A percentile compares a stretch with the other conserved stretches of the same genome.
These are phyloP conservation scores for Metopia argyrocephala DNA, from an alignment of 2,888 invertebrate genomes.

Conservation along the genomic window DNA sequence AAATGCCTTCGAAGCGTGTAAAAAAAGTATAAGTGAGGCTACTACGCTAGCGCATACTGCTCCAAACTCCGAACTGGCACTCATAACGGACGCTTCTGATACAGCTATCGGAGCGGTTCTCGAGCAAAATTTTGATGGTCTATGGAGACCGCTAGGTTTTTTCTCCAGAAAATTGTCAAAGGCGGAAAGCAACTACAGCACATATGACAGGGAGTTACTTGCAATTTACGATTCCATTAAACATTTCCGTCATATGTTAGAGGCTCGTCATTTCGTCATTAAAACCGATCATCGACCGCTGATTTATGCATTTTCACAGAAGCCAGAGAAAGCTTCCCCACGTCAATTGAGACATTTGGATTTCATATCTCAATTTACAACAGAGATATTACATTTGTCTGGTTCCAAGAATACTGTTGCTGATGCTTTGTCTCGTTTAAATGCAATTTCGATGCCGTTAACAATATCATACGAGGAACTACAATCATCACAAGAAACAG, in stretches of 20 bases:
- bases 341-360: slow-evolving; percentile 17
- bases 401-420: slow-evolving; percentile 36
- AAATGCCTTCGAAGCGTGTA: slow-evolving; percentile 19
- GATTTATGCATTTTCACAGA: slow-evolving; percentile 48
- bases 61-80: slow-evolving; percentile 35
- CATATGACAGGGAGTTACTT: slow-evolving; percentile 47
- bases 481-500: neutral
- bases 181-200: slow-evolving; percentile 34
- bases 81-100: slow-evolving; percentile 42
- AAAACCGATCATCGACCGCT: slow-evolving; percentile 48
- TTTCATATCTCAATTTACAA: slow-evolving; percentile 41
- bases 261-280: slow-evolving; percentile 23
- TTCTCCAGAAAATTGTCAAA: slow-evolving; percentile 72
- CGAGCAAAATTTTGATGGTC: slow-evolving; percentile 47
- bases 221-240: slow-evolving; percentile 36
- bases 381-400: slow-evolving; percentile 13
- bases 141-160: slow-evolving; percentile 51
- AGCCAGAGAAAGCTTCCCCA: slow-evolving; percentile 4
- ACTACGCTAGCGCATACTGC: slow-evolving; percentile 3
- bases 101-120: slow-evolving; percentile 50
- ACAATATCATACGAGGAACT: neutral
- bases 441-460: slow-evolving; percentile 32
- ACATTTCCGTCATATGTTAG: slow-evolving; percentile 23
- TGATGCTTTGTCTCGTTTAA: slow-evolving; percentile 37
- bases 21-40: slow-evolving; percentile 4